Evolutionary conservation across 2,797 vertebrate species (phyloP).

Genomic region (Cirrhinus molitorella): DNA sequence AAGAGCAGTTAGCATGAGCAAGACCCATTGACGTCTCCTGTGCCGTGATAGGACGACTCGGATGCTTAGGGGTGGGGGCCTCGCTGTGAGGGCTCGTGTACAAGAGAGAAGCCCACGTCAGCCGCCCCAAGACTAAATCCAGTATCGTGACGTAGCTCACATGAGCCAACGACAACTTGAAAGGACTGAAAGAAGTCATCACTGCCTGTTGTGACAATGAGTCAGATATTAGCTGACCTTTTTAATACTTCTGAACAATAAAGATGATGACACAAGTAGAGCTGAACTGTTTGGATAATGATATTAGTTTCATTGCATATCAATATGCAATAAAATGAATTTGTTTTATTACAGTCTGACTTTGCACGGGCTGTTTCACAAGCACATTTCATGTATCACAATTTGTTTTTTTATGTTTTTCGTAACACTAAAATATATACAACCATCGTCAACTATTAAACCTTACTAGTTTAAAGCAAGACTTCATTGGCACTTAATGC

Average conservation of each 20-base stretch:
- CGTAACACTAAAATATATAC: neutral
- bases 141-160: slow-evolving; percentile 33
- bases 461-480: neutral
- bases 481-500: neutral
- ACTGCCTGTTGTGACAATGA: slow-evolving; percentile 29
- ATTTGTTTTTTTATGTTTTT: too few species aligned
- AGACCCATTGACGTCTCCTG: slow-evolving; percentile 44
- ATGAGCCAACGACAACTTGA: slow-evolving; percentile 38
- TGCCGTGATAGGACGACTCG: neutral
- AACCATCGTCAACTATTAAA: neutral
- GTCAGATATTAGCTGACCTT: slow-evolving; percentile 21
- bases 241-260: slow-evolving; percentile 4
- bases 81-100: neutral
- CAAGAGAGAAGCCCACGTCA: slow-evolving; percentile 25
- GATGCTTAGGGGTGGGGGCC: slow-evolving; percentile 10
- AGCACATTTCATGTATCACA: neutral
- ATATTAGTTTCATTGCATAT: neutral
- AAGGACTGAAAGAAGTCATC: slow-evolving; percentile 24
- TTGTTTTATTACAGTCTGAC: neutral
- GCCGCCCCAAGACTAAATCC: slow-evolving; percentile 38
- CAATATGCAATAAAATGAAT: neutral
- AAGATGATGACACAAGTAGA: neutral
- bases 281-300: neutral
- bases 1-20: slow-evolving; percentile 48
- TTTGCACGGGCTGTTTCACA: neutral